A percentile compares a stretch with the other conserved stretches of the same genome.
Evolutionary conservation across 2,797 vertebrate species (phyloP).

Genomic region (Choloepus didactylus): DNA sequence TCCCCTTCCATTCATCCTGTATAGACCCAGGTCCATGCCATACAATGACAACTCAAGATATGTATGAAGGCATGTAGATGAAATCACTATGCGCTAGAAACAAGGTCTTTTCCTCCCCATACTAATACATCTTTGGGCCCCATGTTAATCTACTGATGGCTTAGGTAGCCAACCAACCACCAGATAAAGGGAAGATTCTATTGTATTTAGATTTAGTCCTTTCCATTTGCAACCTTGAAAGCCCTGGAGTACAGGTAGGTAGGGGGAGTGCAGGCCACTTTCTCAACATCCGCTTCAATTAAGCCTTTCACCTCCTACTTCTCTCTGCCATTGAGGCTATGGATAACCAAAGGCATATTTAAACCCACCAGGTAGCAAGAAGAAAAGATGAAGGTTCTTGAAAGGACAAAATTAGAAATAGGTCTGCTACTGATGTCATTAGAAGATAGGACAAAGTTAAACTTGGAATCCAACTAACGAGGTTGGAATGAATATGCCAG

Average conservation of each 20-base stretch:
- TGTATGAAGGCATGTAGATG: background rate
- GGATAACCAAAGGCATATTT: slow-evolving; percentile 34
- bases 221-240: slow-evolving; percentile 55
- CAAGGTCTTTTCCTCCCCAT: slow-evolving; percentile 7
- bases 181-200: background rate
- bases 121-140: background rate
- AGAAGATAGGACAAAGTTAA: slow-evolving; percentile 41
- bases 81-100: slow-evolving; percentile 21
- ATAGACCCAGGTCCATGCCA: background rate
- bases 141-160: background rate
- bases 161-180: slow-evolving; percentile 18
- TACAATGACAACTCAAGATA: background rate
- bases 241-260: background rate
- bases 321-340: slow-evolving; percentile 24
- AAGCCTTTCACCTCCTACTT: background rate
- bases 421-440: slow-evolving; percentile 19
- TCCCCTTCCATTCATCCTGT: background rate
- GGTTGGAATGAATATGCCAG: background rate
- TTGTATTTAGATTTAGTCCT: slow-evolving; percentile 7
- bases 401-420: slow-evolving; percentile 65
- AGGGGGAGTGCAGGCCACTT: background rate
- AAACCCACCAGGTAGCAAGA: slow-evolving; percentile 40
- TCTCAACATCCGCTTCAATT: slow-evolving; percentile 16
- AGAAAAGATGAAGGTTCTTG: background rate
- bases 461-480: slow-evolving; percentile 28